Conservation (phyloP, 2,113 vertebrate genomes). For the Scytalopus superciliaris region DNA sequence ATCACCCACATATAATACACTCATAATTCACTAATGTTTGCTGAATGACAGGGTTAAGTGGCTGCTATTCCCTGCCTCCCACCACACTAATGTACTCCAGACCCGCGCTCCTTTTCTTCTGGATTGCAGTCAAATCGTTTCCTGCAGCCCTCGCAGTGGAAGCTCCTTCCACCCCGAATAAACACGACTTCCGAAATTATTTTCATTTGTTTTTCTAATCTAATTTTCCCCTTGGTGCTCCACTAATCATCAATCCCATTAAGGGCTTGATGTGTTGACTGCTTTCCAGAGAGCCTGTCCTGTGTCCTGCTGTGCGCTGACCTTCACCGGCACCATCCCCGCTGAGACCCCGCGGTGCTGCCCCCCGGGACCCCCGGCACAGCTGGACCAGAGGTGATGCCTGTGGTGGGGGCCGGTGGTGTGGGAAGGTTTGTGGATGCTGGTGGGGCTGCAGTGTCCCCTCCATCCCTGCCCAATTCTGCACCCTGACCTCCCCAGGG, state of each 20-base stretch:
- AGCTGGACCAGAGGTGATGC: fast-evolving
- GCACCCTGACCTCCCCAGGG: fast-evolving
- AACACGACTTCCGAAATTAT: conserved; percentile 33
- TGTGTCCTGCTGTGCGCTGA: fast-evolving
- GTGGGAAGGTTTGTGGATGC: fast-evolving
- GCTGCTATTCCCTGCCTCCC: conserved; percentile 65
- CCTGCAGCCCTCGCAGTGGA: conserved; percentile 21
- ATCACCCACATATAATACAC: conserved; percentile 37
- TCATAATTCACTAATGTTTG: conserved; percentile 71
- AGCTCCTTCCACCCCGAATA: conserved; percentile 22
- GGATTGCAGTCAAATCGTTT: conserved; percentile 57
- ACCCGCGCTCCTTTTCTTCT: conserved; percentile 34
- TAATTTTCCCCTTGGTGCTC: conserved; percentile 59
- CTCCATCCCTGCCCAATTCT: background rate
- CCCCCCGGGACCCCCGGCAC: fast-evolving
- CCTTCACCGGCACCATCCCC: background rate
- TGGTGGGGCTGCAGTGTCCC: background rate
- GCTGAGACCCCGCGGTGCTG: fast-evolving
- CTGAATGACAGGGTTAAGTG: conserved; percentile 72
- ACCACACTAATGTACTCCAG: conserved; percentile 66
- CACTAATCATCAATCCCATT: conserved; percentile 42
- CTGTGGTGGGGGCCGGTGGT: fast-evolving
- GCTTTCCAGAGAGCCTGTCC: background rate
- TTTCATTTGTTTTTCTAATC: conserved; percentile 65
- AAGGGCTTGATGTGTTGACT: conserved; percentile 10